Conservation (phyloP, 2,797 vertebrate species). For the Dendrocincla fuliginosa region DNA sequence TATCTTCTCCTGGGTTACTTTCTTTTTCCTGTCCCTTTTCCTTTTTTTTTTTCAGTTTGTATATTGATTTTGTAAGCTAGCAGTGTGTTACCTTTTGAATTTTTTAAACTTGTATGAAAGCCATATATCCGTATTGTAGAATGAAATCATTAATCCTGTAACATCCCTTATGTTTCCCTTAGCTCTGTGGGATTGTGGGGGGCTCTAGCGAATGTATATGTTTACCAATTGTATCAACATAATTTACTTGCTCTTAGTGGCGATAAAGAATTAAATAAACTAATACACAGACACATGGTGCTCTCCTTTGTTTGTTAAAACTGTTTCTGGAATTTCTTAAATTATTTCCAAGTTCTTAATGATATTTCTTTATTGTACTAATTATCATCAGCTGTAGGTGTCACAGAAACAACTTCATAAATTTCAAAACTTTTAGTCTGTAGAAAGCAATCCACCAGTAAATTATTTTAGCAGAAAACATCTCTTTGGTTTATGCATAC, state of each 20-base stretch:
- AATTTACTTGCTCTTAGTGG: slow-evolving; percentile 54
- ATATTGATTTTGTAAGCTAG: slow-evolving; percentile 68
- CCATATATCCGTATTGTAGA: slow-evolving; percentile 49
- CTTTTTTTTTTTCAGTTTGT: background rate
- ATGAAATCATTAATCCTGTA: slow-evolving; percentile 62
- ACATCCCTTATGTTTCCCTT: slow-evolving; percentile 47
- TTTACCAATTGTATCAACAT: slow-evolving; percentile 34
- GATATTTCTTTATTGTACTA: background rate
- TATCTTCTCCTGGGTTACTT: slow-evolving; percentile 15
- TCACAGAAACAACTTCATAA: background rate
- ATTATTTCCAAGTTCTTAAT: background rate
- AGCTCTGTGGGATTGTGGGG: slow-evolving; percentile 29
- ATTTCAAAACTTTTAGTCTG: background rate
- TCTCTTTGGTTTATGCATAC: background rate
- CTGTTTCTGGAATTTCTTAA: background rate
- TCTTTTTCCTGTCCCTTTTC: slow-evolving; percentile 3
- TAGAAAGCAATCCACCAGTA: background rate
- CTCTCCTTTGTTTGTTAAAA: slow-evolving; percentile 6
- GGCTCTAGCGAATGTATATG: slow-evolving; percentile 27
- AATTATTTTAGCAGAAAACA: background rate
- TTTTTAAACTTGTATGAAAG: slow-evolving; percentile 63
- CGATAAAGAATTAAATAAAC: slow-evolving; percentile 55
- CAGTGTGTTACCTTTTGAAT: slow-evolving; percentile 33
- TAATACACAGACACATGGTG: slow-evolving; percentile 11
- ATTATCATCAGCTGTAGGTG: background rate